Evolutionary conservation across 2,888 invertebrate species (phyloP).

Genomic region (Sussaba pulchella): DNA sequence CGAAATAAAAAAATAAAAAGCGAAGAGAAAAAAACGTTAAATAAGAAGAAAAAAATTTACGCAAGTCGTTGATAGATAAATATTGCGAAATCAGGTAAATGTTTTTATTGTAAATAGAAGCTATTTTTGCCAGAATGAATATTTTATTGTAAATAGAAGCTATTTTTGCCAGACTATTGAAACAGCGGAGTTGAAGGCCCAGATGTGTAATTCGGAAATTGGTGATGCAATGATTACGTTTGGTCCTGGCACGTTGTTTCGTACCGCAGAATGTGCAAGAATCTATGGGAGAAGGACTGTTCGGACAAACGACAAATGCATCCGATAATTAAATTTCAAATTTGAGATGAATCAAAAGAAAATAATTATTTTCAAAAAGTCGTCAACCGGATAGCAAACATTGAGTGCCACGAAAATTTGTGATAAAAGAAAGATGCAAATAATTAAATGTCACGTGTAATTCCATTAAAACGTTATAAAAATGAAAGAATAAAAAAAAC

Average conservation of each 20-base stretch:
- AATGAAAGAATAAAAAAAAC: too few relatives aligned
- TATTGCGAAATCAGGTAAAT: constrained; percentile 36
- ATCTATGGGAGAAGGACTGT: not conserved
- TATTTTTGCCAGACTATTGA: constrained; percentile 16
- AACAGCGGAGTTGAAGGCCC: constrained; percentile 9
- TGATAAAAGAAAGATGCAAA: not conserved
- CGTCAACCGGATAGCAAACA: not conserved
- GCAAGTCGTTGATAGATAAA: constrained; percentile 41
- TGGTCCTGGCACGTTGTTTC: not conserved
- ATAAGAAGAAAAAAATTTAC: constrained; percentile 11
- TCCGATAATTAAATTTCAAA: not conserved
- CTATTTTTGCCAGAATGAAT: constrained; percentile 36
- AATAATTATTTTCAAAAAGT: not conserved
- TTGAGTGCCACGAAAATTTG: not conserved
- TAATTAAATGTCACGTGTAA: not conserved
- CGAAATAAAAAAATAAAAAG: not conserved
- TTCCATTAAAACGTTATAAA: too few relatives aligned
- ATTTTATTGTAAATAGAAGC: constrained; percentile 25
- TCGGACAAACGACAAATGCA: too few relatives aligned
- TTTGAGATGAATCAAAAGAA: not conserved
- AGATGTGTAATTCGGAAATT: not conserved
- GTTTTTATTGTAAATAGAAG: constrained; percentile 45
- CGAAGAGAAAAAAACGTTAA: not conserved
- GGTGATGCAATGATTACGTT: not conserved
- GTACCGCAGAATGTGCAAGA: constrained; percentile 4